These are phyloP conservation scores for Meiosimyza platycephala DNA, from an alignment of 2,888 invertebrate genomes.

Conservation along the genomic window DNA sequence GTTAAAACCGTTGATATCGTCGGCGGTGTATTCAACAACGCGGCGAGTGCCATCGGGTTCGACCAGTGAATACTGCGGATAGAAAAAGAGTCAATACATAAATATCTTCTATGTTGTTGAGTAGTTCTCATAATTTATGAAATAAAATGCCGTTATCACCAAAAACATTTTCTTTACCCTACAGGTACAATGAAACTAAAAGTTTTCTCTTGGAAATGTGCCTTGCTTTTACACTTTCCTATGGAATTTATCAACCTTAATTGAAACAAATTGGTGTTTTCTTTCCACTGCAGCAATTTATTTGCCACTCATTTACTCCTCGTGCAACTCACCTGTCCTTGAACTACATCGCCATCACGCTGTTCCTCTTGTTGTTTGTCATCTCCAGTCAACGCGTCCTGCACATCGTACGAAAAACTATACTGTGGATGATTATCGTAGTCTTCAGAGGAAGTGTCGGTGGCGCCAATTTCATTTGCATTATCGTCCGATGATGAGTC, in stretches of 20 bases:
- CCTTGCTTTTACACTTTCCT: too few relatives aligned
- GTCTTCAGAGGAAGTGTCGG: slow-evolving; percentile 63
- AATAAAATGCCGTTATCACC: too few relatives aligned
- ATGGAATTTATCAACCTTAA: too few relatives aligned
- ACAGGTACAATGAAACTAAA: too few relatives aligned
- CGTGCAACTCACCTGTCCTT: slow-evolving; percentile 53
- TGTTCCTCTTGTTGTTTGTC: slow-evolving; percentile 70
- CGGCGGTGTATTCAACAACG: slow-evolving; percentile 69
- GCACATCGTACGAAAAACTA: slow-evolving; percentile 69
- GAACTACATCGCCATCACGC: slow-evolving; percentile 70
- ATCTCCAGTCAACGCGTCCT: slow-evolving; percentile 69
- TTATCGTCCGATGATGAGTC: slow-evolving; percentile 43
- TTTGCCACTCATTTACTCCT: background rate
- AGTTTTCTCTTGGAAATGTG: too few relatives aligned
- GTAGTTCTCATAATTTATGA: too few relatives aligned
- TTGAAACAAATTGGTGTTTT: too few relatives aligned
- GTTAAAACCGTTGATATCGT: slow-evolving; percentile 69
- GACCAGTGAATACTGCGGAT: slow-evolving; percentile 66
- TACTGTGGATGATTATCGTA: slow-evolving; percentile 68
- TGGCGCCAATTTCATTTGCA: slow-evolving; percentile 49
- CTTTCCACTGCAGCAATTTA: too few relatives aligned
- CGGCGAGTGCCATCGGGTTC: slow-evolving; percentile 69
- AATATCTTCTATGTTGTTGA: too few relatives aligned
- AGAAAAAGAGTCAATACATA: too few relatives aligned
- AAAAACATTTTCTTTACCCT: too few relatives aligned